phyloP scores from a whole-genome alignment of 1,140 invertebrate species.

The Solen grandis region DNA sequence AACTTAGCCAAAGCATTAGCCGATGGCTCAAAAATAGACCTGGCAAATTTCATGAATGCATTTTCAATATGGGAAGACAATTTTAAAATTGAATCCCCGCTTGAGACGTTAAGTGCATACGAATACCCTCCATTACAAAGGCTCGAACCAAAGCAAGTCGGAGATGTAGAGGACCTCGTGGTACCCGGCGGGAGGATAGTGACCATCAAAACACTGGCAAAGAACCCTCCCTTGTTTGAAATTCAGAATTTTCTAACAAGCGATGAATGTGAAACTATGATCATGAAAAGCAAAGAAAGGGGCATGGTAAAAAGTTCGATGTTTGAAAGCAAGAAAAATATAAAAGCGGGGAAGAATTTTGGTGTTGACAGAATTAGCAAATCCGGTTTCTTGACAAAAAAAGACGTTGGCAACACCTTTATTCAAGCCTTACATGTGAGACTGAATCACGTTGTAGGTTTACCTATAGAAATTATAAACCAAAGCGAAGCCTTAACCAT shows the following conservation, averaged over 20 bases:
- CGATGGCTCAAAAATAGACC: too few relatives aligned
- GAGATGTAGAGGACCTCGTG: slow-evolving; percentile 1
- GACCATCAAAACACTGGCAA: slow-evolving; percentile 8
- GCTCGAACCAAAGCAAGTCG: slow-evolving; percentile 3
- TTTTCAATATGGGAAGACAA: too few relatives aligned
- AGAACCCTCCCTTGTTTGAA: slow-evolving; percentile 39
- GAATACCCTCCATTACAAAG: slow-evolving; percentile 20
- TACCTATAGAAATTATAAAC: slow-evolving; percentile 32
- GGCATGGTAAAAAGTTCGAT: slow-evolving; percentile 9
- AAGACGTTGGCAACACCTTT: slow-evolving; percentile 18
- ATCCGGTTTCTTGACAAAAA: not conserved
- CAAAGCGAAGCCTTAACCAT: slow-evolving; percentile 32
- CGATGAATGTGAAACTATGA: slow-evolving; percentile 45
- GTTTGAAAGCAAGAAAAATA: not conserved
- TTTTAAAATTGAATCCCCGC: too few relatives aligned
- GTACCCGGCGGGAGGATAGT: not conserved
- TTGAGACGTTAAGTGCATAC: too few relatives aligned
- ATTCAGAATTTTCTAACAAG: slow-evolving; percentile 33
- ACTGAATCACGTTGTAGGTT: not conserved
- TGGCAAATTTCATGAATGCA: too few relatives aligned
- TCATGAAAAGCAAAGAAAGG: slow-evolving; percentile 13
- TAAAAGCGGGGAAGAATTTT: not conserved
- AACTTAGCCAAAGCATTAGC: too few relatives aligned
- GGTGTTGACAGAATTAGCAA: not conserved
- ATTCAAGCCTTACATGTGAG: slow-evolving; percentile 5